Evolutionary conservation across 2,797 vertebrate genomes (phyloP).

Genomic region (Coracias cyanogaster): DNA sequence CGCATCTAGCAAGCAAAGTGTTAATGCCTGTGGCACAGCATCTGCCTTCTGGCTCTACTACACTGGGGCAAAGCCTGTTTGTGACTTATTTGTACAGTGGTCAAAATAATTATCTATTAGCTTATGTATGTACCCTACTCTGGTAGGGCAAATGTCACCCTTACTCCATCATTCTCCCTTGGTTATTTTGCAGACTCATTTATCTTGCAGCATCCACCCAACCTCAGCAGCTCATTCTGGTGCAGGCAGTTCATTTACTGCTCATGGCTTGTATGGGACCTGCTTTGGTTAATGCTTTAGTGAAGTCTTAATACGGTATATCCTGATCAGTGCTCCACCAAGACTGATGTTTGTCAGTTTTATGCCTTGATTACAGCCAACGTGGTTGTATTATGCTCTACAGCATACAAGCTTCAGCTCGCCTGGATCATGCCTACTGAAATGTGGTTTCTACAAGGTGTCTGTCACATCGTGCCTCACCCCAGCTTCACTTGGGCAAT

Average conservation of each 20-base stretch:
- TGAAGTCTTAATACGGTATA: accelerated
- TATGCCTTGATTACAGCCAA: neutral
- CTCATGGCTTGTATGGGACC: neutral
- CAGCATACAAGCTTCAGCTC: neutral
- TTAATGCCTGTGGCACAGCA: neutral
- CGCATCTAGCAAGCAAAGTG: neutral
- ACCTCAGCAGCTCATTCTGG: accelerated
- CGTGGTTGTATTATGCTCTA: neutral
- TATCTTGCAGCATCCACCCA: neutral
- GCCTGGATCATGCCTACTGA: neutral
- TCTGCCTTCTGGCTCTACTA: neutral
- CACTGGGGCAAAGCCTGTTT: neutral
- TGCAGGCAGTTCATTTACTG: neutral
- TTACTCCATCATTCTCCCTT: neutral
- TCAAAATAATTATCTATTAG: neutral
- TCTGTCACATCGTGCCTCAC: accelerated
- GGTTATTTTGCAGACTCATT: neutral
- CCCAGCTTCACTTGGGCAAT: neutral
- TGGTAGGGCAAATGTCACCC: neutral
- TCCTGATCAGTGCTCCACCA: neutral
- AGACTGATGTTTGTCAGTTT: neutral
- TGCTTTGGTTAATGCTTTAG: neutral
- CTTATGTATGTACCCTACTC: accelerated
- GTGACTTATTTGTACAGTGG: neutral
- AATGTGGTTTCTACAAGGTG: neutral